phyloP scores from a whole-genome alignment of 1,140 invertebrate species.

The Luehdorfia chinensis region DNA sequence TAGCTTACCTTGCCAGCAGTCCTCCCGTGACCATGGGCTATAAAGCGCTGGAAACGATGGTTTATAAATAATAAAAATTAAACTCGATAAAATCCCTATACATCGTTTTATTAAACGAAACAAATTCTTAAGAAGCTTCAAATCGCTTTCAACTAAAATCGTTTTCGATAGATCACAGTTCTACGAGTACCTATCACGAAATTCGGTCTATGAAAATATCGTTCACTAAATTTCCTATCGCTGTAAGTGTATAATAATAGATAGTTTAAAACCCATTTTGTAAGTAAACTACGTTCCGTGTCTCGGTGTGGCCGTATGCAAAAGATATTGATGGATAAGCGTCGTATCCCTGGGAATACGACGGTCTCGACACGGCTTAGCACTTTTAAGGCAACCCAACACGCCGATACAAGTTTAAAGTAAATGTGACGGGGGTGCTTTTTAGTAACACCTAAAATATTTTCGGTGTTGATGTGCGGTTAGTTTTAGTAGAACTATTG shows the following conservation, averaged over 20 bases:
- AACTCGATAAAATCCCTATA: no score
- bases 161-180: no score
- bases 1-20: no score
- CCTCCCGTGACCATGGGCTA: no score
- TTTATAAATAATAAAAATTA: no score
- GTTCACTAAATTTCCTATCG: no score
- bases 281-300: conserved; percentile 1
- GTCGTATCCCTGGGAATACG: conserved; percentile 52
- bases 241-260: conserved; percentile 9
- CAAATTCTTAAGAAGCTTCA: no score
- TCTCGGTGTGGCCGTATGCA: conserved; percentile 46
- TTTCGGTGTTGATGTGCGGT: conserved; percentile 15
- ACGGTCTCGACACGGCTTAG: conserved; percentile 67
- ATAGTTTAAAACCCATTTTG: conserved; percentile 11
- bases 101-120: no score
- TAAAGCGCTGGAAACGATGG: no score
- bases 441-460: conserved; percentile 33
- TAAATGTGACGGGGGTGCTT: conserved; percentile 28
- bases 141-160: no score
- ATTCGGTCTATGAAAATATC: no score
- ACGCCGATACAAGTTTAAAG: conserved; percentile 35
- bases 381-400: conserved; percentile 57
- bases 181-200: no score
- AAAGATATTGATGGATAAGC: conserved; percentile 73
- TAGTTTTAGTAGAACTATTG: conserved; percentile 3